These are phyloP conservation scores for Hydractinia symbiolongicarpus DNA, from an alignment of 30 jellyfish, hydroid and myxozoan genomes.

Conservation along the genomic window DNA sequence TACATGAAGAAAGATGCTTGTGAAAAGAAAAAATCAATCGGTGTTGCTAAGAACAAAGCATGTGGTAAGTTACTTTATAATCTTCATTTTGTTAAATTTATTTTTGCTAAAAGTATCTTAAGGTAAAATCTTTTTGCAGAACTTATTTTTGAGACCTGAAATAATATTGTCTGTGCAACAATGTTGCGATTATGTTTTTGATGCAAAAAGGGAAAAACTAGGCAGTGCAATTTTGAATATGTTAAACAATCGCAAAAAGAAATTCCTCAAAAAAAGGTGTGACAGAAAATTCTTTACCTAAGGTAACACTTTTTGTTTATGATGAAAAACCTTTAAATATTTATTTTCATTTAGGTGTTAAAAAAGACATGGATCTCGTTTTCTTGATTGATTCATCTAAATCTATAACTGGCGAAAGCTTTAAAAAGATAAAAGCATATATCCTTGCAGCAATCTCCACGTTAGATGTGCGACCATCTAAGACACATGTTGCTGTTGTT, in stretches of 20 bases:
- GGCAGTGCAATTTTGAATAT: too few species aligned
- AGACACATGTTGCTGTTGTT: slow-evolving; percentile 50
- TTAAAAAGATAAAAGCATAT: background rate
- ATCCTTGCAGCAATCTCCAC: background rate
- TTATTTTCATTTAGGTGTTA: slow-evolving; percentile 42
- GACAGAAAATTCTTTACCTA: too few species aligned
- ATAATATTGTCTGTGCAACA: too few species aligned
- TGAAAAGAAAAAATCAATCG: slow-evolving; percentile 9
- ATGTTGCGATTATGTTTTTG: too few species aligned
- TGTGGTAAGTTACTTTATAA: slow-evolving; percentile 54
- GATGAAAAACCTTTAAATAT: background rate
- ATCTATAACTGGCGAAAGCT: background rate
- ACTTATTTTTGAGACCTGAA: too few species aligned
- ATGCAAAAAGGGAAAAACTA: too few species aligned
- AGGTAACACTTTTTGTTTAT: too few species aligned
- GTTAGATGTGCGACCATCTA: background rate
- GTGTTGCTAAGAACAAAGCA: slow-evolving; percentile 41
- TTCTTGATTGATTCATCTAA: slow-evolving; percentile 39
- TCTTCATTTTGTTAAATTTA: too few species aligned
- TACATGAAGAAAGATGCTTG: slow-evolving; percentile 53
- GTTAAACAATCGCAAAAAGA: too few species aligned
- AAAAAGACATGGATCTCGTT: slow-evolving; percentile 11
- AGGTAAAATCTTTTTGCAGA: too few species aligned
- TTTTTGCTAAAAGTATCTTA: too few species aligned
- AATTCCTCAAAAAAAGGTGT: too few species aligned